Evolutionary conservation across 2,113 vertebrate genomes (phyloP).

Genomic region (Marmota flaviventris): DNA sequence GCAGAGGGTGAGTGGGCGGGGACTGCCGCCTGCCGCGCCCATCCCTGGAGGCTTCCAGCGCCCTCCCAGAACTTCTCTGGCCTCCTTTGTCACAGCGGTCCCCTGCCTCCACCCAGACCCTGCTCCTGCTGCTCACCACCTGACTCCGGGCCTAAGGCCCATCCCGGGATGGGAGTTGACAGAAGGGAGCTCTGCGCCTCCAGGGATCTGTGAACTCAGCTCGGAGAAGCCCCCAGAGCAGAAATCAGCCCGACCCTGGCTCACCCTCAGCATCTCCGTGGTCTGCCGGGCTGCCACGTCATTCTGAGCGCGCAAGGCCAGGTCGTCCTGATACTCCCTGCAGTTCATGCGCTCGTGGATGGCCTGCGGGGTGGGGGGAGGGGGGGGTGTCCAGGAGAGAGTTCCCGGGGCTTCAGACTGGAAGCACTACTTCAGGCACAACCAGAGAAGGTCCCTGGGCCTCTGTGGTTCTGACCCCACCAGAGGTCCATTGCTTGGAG

Average conservation of each 20-base stretch:
- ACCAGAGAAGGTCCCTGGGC: background rate
- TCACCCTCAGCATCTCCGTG: slow-evolving; percentile 90
- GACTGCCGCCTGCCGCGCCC: fast-evolving
- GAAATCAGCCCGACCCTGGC: background rate
- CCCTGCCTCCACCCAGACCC: background rate
- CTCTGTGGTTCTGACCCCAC: background rate
- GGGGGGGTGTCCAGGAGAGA: background rate
- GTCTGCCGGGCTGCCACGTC: slow-evolving; percentile 91
- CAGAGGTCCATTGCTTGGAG: too few relatives aligned
- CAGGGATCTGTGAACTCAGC: background rate
- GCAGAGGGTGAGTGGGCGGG: too few relatives aligned
- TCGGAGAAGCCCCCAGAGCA: background rate
- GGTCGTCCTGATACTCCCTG: slow-evolving; percentile 94
- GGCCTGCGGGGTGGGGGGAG: slow-evolving; percentile 84
- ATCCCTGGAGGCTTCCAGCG: fast-evolving
- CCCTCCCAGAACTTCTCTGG: background rate
- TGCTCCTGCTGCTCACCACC: too few relatives aligned
- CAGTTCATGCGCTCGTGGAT: slow-evolving; percentile 93
- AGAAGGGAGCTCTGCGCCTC: background rate
- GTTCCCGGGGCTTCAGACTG: background rate
- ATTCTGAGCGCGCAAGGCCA: slow-evolving; percentile 90
- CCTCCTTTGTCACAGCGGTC: background rate
- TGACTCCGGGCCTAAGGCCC: background rate
- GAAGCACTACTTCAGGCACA: too few relatives aligned
- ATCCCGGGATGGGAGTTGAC: background rate